Evolutionary conservation across 2,888 invertebrate species (phyloP).

Genomic region (Tipula helvola): DNA sequence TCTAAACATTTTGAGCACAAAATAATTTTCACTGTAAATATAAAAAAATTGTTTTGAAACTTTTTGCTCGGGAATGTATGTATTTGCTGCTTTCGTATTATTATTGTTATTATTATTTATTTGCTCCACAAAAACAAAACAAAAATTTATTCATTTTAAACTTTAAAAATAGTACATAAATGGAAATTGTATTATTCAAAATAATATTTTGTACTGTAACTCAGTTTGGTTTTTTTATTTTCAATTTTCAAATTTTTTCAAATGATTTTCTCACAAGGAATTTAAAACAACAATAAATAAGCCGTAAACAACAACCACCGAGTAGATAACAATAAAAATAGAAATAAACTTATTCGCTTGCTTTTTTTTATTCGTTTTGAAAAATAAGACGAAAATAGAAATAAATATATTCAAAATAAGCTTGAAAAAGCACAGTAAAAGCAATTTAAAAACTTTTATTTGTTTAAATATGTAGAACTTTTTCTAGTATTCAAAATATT

Average conservation of each 20-base stretch:
- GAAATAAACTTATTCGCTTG: background rate
- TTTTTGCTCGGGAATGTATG: too few relatives aligned
- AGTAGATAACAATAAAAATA: background rate
- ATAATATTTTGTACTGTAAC: background rate
- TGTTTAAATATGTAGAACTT: background rate
- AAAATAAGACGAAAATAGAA: background rate
- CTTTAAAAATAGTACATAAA: background rate
- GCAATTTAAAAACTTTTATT: slow-evolving; percentile 4
- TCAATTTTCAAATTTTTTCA: background rate
- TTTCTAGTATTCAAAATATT: background rate
- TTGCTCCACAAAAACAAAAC: background rate
- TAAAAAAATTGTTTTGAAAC: too few relatives aligned
- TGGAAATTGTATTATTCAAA: background rate
- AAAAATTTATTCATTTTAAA: background rate
- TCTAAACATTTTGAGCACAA: too few relatives aligned
- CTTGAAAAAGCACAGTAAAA: background rate
- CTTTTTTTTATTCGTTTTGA: background rate
- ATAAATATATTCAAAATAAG: background rate
- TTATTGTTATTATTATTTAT: too few relatives aligned
- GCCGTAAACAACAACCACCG: background rate
- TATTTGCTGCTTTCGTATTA: too few relatives aligned
- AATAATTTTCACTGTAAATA: too few relatives aligned
- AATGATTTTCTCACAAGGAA: background rate
- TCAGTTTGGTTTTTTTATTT: background rate
- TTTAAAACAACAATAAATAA: background rate